Percentiles rank a stretch among this genome's conserved stretches.
Evolutionary conservation across 2,113 vertebrate genomes (phyloP).

Genomic region (Pluvialis apricaria): DNA sequence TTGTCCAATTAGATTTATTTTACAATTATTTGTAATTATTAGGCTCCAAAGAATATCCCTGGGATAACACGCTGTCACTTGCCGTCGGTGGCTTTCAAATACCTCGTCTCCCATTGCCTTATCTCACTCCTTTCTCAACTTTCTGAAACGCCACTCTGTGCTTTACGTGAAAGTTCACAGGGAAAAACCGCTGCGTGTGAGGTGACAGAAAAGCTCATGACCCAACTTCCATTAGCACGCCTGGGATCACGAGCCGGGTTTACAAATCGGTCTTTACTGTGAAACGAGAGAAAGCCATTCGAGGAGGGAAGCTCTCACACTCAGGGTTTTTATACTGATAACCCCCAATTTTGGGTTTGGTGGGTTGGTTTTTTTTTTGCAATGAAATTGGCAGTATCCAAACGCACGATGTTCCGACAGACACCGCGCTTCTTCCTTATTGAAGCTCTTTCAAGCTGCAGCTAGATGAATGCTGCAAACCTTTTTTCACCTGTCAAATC

Average conservation of each 20-base stretch:
- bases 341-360: not conserved
- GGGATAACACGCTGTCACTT: not conserved
- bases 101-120: not conserved
- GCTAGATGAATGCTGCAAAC: not conserved
- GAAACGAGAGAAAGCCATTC: not conserved
- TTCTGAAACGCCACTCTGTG: not conserved
- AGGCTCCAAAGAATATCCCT: not conserved
- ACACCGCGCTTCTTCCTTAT: accelerated
- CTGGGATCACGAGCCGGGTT: not conserved
- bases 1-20: not conserved
- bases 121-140: not conserved
- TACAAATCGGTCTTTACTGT: not conserved
- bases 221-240: not conserved
- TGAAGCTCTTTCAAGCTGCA: accelerated
- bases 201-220: not conserved
- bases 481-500: not conserved
- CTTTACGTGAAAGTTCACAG: not conserved
- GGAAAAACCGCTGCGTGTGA: not conserved
- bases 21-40: not conserved
- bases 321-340: not conserved
- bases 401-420: not conserved
- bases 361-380: too few relatives aligned
- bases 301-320: not conserved
- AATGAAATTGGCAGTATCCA: not conserved
- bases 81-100: not conserved